These are phyloP conservation scores for Geococcyx californianus DNA, from an alignment of 2,113 vertebrate genomes.

Conservation along the genomic window DNA sequence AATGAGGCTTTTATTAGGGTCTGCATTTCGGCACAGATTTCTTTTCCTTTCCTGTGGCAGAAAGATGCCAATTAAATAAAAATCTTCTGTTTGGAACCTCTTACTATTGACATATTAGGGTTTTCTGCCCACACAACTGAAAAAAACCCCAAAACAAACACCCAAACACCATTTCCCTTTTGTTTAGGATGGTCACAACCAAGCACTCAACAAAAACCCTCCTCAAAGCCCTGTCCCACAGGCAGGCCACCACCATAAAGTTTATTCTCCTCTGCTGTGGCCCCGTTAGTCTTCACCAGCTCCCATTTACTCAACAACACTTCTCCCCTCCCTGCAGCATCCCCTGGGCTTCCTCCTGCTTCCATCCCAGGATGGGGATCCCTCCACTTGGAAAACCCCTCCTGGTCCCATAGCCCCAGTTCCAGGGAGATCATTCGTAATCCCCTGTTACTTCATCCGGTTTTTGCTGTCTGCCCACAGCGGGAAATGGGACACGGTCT, in stretches of 20 bases:
- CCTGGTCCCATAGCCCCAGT: neutral
- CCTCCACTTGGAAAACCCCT: neutral
- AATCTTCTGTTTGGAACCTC: neutral
- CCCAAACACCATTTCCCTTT: neutral
- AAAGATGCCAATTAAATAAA: constrained; percentile 35
- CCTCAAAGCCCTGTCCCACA: neutral
- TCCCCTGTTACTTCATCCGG: neutral
- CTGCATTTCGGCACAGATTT: neutral
- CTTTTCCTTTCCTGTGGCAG: constrained; percentile 21
- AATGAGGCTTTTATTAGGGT: constrained; percentile 20
- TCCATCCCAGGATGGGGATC: neutral
- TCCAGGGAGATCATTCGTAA: neutral
- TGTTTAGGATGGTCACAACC: neutral
- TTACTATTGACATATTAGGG: neutral
- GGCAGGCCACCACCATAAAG: neutral
- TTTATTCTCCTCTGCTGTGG: neutral
- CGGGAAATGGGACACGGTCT: neutral
- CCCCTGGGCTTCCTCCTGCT: neutral
- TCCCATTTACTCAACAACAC: neutral
- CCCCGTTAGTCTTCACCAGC: neutral
- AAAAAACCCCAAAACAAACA: neutral
- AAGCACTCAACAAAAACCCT: neutral
- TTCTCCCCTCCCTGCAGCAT: neutral
- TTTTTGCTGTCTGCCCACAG: neutral
- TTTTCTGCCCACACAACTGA: neutral